Conservation (phyloP, 1,140 invertebrate genomes). For the Trachelipus rathkii region DNA sequence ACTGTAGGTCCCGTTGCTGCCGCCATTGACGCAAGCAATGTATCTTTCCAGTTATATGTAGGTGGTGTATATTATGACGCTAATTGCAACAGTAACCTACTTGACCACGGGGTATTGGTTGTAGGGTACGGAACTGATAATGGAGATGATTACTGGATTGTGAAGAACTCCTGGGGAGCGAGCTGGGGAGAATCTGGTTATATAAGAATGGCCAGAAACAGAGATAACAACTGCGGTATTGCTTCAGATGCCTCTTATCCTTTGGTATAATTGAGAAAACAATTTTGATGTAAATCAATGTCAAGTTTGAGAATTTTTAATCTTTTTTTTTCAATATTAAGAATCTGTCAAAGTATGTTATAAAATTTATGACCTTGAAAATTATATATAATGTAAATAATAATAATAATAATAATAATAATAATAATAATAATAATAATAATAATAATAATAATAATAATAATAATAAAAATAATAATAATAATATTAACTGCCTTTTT, state of each 20-base stretch:
- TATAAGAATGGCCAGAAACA: conserved; percentile 84
- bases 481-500: too few species aligned
- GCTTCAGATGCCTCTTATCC: conserved; percentile 76
- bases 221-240: conserved; percentile 80
- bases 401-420: too few species aligned
- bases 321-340: too few species aligned
- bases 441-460: too few species aligned
- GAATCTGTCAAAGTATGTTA: too few species aligned
- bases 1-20: conserved; percentile 74
- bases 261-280: conserved; percentile 63
- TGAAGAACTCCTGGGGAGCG: conserved; percentile 78
- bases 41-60: conserved; percentile 31
- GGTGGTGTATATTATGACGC: neutral
- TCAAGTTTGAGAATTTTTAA: too few species aligned
- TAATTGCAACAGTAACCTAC: too few species aligned
- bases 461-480: too few species aligned
- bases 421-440: too few species aligned
- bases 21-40: conserved; percentile 83
- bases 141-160: conserved; percentile 71
- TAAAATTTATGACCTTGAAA: too few species aligned
- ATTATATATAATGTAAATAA: too few species aligned
- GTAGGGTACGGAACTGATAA: conserved; percentile 74
- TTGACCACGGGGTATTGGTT: conserved; percentile 76
- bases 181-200: conserved; percentile 82
- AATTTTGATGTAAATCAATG: too few species aligned